Conservation (phyloP, 2,797 vertebrate species). For the Cossypha caffra region DNA sequence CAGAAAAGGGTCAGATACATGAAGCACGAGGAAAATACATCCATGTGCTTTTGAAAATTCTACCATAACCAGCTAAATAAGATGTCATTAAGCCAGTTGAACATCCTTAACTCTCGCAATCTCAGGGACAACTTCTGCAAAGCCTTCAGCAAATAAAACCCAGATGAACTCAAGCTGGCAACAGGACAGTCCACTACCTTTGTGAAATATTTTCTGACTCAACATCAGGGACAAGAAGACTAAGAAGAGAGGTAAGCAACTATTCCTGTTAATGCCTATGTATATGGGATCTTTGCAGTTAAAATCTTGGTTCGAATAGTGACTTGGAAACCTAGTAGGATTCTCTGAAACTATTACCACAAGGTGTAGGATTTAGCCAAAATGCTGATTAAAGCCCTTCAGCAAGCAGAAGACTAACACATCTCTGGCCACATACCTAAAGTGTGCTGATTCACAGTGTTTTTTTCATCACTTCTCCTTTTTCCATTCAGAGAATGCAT, state of each 20-base stretch:
- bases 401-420: not conserved
- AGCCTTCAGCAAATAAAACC: not conserved
- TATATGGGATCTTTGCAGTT: not conserved
- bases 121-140: not conserved
- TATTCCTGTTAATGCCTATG: fast-evolving
- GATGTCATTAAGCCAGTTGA: not conserved
- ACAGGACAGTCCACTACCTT: not conserved
- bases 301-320: not conserved
- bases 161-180: fast-evolving
- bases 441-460: fast-evolving
- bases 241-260: not conserved
- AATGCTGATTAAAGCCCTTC: not conserved
- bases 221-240: not conserved
- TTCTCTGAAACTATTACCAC: not conserved
- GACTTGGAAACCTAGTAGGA: not conserved
- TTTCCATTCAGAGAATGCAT: not conserved
- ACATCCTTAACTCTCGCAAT: not conserved
- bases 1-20: not conserved
- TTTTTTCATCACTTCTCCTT: not conserved
- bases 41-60: not conserved
- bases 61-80: not conserved
- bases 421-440: not conserved
- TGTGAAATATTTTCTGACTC: not conserved
- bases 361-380: not conserved
- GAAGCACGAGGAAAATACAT: not conserved